Conservation (phyloP, 2,113 vertebrate genomes). For the Engraulis encrasicolus region DNA sequence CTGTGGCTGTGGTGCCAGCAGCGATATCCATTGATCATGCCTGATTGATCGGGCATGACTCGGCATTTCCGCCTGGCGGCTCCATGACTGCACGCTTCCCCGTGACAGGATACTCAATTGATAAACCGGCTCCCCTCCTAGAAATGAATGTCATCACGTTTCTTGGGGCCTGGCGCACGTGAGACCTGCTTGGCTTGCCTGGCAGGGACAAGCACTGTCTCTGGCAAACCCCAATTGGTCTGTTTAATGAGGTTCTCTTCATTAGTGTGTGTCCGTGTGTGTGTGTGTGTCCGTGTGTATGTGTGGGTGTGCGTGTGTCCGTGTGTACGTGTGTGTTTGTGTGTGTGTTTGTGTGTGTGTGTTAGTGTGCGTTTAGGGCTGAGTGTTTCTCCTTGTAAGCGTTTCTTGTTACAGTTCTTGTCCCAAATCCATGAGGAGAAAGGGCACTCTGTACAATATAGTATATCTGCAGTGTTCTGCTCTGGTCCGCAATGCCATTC, state of each 20-base stretch:
- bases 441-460: background rate
- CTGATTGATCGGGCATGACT: slow-evolving; percentile 51
- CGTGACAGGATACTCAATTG: slow-evolving; percentile 39
- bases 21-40: slow-evolving; percentile 34
- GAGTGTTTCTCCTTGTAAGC: background rate
- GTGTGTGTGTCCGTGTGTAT: background rate
- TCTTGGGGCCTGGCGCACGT: slow-evolving; percentile 4
- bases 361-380: background rate
- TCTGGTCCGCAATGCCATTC: background rate
- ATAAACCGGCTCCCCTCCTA: slow-evolving; percentile 22
- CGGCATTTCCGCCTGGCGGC: slow-evolving; percentile 35
- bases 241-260: background rate
- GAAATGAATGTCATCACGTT: slow-evolving; percentile 30
- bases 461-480: background rate
- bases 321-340: too few species aligned
- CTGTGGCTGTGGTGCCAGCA: slow-evolving; percentile 22
- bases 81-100: slow-evolving; percentile 18
- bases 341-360: background rate
- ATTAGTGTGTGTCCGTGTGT: background rate
- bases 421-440: slow-evolving; percentile 9
- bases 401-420: background rate
- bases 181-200: background rate
- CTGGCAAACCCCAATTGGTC: background rate
- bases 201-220: background rate
- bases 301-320: background rate